A percentile compares a stretch with the other conserved stretches of the same genome.
These are phyloP conservation scores for Scyliorhinus canicula DNA, from an alignment of 2,797 vertebrate genomes.

Conservation along the genomic window DNA sequence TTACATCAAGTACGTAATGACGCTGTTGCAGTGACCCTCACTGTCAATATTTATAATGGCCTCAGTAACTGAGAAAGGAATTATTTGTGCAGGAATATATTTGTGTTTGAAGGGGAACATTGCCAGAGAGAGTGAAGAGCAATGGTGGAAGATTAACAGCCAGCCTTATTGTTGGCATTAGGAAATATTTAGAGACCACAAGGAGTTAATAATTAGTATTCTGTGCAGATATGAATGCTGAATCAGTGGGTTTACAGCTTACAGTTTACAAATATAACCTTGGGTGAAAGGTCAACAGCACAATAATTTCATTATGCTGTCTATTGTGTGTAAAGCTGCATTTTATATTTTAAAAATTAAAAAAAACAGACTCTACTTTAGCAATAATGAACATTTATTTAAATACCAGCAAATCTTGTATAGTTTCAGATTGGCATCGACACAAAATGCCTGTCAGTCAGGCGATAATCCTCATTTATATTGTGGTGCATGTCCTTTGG, in stretches of 20 bases:
- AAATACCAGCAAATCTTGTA: background rate
- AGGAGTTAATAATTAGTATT: conserved; percentile 19
- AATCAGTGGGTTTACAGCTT: conserved; percentile 20
- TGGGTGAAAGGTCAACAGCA: conserved; percentile 1
- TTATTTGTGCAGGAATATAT: background rate
- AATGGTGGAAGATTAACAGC: background rate
- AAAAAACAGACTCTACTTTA: background rate
- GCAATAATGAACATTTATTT: background rate
- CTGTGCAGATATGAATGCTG: background rate
- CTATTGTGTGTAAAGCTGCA: background rate
- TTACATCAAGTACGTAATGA: background rate
- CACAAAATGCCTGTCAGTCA: background rate
- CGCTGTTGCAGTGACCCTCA: background rate
- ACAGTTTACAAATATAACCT: conserved; percentile 9
- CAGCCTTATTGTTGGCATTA: background rate
- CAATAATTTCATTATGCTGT: conserved; percentile 1
- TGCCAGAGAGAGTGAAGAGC: background rate
- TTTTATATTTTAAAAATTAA: background rate
- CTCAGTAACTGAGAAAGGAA: background rate
- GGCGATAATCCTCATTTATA: background rate
- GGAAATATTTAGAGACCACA: background rate
- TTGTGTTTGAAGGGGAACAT: background rate
- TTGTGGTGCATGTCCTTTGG: background rate
- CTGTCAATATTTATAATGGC: background rate
- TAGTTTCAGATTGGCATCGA: background rate